Base-by-base conservation (phyloP, 2,888 invertebrate species). In the Cosmorhoe ocellata region DNA sequence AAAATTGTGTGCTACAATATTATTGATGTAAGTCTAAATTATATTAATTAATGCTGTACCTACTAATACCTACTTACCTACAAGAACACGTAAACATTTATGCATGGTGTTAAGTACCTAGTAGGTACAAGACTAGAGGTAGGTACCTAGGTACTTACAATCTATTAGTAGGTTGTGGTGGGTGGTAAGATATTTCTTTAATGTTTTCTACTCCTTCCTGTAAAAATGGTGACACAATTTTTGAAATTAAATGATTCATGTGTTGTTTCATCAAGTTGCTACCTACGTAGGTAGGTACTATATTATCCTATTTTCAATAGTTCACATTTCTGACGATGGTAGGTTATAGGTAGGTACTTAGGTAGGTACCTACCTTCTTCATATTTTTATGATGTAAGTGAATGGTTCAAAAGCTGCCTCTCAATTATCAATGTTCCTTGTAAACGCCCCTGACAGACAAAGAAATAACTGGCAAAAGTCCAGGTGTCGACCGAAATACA, bases 21-120 rank as follows among this genome's bases (percentile, higher is more conserved):
- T 43, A 53, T 71, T 18, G 78, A 81, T 51, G 81, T 81, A 42
- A 81, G 81, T 81, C n/a, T n/a, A n/a, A 60, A 27, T 18, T 22
- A 24, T 32, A 14, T 14, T 32, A n/a, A 41, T 22, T n/a, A n/a
- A n/a, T n/a, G n/a, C n/a, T n/a, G n/a, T n/a, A n/a, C n/a, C n/a
- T n/a, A n/a, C n/a, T n/a, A n/a, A n/a, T n/a, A n/a, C n/a, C n/a
- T 30, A 5, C 10, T 3, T 28, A n/a, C 2, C 9, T 18, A 33
- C 5, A 33, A 42, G 9, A 24, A 24, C 11, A 8, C 11, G 28
- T 3, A 18, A 13, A 11, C 10, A 30, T 10, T n/a, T n/a, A n/a
- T 18, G 18, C 18, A 18, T 18, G 18, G 4, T 18, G 18, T 18
- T n/a, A 18, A 3, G 18, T 4, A 18, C 18, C 18, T 18, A n/a